These are phyloP conservation scores for Maniola hyperantus DNA, from an alignment of 2,888 invertebrate genomes.

Conservation along the genomic window DNA sequence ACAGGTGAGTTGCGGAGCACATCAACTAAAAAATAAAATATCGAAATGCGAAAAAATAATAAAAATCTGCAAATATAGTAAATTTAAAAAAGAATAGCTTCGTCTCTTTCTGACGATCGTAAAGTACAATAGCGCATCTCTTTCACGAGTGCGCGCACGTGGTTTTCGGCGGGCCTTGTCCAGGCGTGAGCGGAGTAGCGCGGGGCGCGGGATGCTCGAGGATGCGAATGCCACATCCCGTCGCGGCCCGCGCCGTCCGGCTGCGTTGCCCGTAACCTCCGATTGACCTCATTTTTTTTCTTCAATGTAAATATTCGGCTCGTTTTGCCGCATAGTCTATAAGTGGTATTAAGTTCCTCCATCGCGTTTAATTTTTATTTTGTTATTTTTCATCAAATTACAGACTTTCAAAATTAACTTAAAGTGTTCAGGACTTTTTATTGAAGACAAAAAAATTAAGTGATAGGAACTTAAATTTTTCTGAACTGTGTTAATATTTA, in stretches of 20 bases:
- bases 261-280: slow-evolving; percentile 81
- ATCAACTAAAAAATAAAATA: slow-evolving; percentile 84
- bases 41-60: slow-evolving; percentile 83
- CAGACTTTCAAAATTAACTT: slow-evolving; percentile 57
- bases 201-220: slow-evolving; percentile 49
- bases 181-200: slow-evolving; percentile 51
- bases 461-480: slow-evolving; percentile 55
- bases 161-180: slow-evolving; percentile 61
- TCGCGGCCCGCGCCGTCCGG: slow-evolving; percentile 80
- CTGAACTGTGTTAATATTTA: slow-evolving; percentile 51
- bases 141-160: slow-evolving; percentile 74
- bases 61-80: slow-evolving; percentile 81
- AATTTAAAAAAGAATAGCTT: slow-evolving; percentile 77
- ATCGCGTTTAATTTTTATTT: slow-evolving; percentile 59
- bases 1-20: slow-evolving; percentile 80
- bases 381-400: slow-evolving; percentile 54
- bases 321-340: slow-evolving; percentile 79
- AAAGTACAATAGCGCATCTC: slow-evolving; percentile 51
- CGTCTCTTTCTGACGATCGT: slow-evolving; percentile 52
- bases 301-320: slow-evolving; percentile 82
- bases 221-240: slow-evolving; percentile 69
- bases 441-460: slow-evolving; percentile 55
- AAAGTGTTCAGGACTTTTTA: slow-evolving; percentile 55
- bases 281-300: slow-evolving; percentile 82
- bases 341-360: slow-evolving; percentile 81